A percentile compares a stretch with the other conserved stretches of the same genome.
Conservation (phyloP, 1,140 invertebrate species). For the Tetramorium simillimum region DNA sequence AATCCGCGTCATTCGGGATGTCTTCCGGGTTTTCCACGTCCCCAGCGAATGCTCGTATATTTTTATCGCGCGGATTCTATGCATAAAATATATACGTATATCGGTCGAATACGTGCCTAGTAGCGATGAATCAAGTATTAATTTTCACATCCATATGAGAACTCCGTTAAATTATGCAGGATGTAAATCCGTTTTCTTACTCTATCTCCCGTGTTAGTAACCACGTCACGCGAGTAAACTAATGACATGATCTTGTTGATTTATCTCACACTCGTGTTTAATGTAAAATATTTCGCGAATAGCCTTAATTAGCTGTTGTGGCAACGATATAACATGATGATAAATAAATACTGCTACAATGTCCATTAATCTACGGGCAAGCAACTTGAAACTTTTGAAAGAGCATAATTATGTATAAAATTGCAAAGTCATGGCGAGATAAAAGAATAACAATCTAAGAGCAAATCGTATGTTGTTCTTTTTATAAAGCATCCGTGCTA, state of each 20-base stretch:
- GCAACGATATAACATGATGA: not conserved
- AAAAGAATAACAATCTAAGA: not conserved
- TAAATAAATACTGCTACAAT: not conserved
- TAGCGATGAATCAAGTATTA: constrained; percentile 4
- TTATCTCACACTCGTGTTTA: not conserved
- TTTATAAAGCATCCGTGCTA: not conserved
- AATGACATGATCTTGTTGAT: not conserved
- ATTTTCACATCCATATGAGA: not conserved
- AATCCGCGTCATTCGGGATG: not conserved
- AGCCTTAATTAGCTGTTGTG: not conserved
- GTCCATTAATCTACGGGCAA: not conserved
- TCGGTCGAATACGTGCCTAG: constrained; percentile 1
- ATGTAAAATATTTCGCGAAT: not conserved
- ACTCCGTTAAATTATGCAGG: not conserved
- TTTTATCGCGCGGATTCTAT: not conserved
- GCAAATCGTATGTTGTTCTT: not conserved
- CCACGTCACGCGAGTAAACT: not conserved
- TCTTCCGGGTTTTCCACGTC: not conserved
- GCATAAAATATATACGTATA: constrained; percentile 1
- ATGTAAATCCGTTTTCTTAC: constrained; percentile 7
- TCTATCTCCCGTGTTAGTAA: not conserved
- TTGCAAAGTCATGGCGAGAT: not conserved
- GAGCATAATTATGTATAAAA: not conserved
- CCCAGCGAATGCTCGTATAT: not conserved
- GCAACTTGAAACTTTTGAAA: not conserved